phyloP scores from a whole-genome alignment of 1,140 invertebrate genomes.

The Neodiprion fabricii region DNA sequence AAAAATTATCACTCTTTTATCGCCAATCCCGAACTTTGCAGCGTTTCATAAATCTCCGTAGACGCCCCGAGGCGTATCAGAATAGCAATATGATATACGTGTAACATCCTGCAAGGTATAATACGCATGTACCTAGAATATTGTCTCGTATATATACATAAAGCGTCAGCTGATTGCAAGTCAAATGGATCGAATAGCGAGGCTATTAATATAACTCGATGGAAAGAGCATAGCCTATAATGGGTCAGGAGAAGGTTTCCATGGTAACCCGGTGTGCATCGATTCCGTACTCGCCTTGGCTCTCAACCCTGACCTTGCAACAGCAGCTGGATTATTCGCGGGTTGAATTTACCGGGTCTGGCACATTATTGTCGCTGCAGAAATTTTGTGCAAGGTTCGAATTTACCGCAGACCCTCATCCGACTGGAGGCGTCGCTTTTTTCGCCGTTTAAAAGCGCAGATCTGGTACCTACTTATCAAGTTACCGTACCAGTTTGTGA shows the following conservation, averaged over 20 bases:
- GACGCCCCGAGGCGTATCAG: no score
- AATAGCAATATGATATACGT: not conserved
- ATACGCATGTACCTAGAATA: no score
- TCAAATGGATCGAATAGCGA: not conserved
- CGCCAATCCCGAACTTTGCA: no score
- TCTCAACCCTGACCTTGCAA: slow-evolving; percentile 40
- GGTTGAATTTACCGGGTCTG: slow-evolving; percentile 9
- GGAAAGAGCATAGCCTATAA: slow-evolving; percentile 24
- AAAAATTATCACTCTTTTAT: no score
- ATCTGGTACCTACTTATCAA: slow-evolving; percentile 22
- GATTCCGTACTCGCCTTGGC: slow-evolving; percentile 26
- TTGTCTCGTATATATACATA: slow-evolving; percentile 5
- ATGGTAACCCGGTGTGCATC: slow-evolving; percentile 42
- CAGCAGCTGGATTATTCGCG: slow-evolving; percentile 16
- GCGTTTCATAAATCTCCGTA: no score
- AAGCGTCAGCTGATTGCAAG: slow-evolving; percentile 5
- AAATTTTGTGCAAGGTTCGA: slow-evolving; percentile 21
- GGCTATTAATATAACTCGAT: not conserved
- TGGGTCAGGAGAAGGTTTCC: slow-evolving; percentile 48
- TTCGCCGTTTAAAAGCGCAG: not conserved
- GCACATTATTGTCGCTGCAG: not conserved
- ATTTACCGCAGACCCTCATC: not conserved
- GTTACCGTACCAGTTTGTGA: slow-evolving; percentile 1
- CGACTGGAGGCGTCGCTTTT: not conserved
- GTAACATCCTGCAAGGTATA: slow-evolving; percentile 15